Evolutionary conservation across 2,113 vertebrate species (phyloP).

Genomic region (Perca fluviatilis): DNA sequence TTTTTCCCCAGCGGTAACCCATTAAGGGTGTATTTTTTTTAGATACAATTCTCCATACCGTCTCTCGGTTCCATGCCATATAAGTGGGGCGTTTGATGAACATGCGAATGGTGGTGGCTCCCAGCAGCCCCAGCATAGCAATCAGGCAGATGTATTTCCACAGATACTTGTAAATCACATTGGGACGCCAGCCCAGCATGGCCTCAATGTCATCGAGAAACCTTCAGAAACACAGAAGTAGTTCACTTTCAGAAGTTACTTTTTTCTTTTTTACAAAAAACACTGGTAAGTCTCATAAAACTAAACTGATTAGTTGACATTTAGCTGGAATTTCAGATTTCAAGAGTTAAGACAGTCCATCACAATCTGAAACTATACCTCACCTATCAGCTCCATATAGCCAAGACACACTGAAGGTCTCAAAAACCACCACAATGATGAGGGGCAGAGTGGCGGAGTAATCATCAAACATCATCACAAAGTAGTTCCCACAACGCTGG

Average conservation of each 20-base stretch:
- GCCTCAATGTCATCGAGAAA: constrained; percentile 85
- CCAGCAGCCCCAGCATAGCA: constrained; percentile 84
- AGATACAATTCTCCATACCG: constrained; percentile 60
- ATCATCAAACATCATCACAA: constrained; percentile 88
- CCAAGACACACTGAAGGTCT: constrained; percentile 89
- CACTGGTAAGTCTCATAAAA: neutral
- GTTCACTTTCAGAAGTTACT: neutral
- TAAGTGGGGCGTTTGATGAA: constrained; percentile 79
- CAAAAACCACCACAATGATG: constrained; percentile 85
- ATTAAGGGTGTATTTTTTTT: neutral
- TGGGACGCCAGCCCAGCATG: constrained; percentile 84
- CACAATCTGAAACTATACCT: constrained; percentile 9
- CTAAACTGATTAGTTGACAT: neutral
- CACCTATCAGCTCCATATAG: constrained; percentile 89
- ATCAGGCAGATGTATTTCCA: constrained; percentile 87
- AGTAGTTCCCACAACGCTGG: constrained; percentile 88
- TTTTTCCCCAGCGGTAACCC: neutral
- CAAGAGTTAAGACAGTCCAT: neutral
- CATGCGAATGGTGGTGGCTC: constrained; percentile 78
- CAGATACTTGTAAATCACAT: constrained; percentile 83
- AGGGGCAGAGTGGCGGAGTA: constrained; percentile 87
- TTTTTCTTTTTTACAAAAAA: neutral
- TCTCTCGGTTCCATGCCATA: constrained; percentile 82
- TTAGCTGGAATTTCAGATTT: neutral
- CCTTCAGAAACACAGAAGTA: constrained; percentile 67